A percentile compares a stretch with the other conserved stretches of the same genome.
Conservation (phyloP, 2,113 vertebrate genomes). For the Pycnonotus jocosus region DNA sequence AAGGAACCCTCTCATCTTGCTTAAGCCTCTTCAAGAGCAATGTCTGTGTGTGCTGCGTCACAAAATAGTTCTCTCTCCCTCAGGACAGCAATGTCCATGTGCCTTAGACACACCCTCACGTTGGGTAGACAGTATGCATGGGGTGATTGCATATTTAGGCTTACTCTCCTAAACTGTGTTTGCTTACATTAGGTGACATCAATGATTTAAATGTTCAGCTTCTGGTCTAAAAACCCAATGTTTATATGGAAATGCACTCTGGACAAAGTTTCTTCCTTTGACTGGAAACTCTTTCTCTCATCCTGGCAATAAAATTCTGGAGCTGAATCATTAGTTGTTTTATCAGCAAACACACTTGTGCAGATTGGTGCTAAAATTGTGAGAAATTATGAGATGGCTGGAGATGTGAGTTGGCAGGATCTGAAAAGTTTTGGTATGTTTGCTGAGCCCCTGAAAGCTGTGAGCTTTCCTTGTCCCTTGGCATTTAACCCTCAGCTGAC, state of each 20-base stretch:
- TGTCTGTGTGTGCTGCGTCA: accelerated
- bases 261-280: not conserved
- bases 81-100: not conserved
- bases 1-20: not conserved
- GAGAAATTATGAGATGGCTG: not conserved
- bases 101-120: accelerated
- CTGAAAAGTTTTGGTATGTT: not conserved
- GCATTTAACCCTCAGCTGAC: not conserved
- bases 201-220: not conserved
- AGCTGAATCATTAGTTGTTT: not conserved
- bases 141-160: not conserved
- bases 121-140: accelerated
- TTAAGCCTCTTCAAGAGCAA: not conserved
- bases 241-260: not conserved
- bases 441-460: not conserved
- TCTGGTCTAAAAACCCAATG: not conserved
- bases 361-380: not conserved
- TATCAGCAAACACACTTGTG: not conserved
- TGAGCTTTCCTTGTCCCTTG: not conserved
- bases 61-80: not conserved
- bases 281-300: not conserved
- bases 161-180: not conserved
- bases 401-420: not conserved
- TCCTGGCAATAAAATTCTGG: not conserved
- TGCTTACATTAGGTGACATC: not conserved